A percentile compares a stretch with the other conserved stretches of the same genome.
Conservation (phyloP, 2,797 vertebrate genomes). For the Eulemur coronatus region DNA sequence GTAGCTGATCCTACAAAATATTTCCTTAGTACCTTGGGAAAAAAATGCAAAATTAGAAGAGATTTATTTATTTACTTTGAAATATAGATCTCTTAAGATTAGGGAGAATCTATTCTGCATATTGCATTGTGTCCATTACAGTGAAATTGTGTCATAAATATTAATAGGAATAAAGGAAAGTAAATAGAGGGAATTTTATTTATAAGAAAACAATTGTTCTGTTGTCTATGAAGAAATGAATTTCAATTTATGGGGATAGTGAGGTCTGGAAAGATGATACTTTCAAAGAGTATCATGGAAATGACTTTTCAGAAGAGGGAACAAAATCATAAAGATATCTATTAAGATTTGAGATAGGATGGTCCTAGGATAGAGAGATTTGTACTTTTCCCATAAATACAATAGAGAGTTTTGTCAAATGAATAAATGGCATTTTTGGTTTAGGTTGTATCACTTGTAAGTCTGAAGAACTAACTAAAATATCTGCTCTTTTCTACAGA, state of each 20-base stretch:
- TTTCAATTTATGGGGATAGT: background rate
- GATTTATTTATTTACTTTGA: slow-evolving; percentile 1
- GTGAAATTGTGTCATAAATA: slow-evolving; percentile 23
- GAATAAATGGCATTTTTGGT: background rate
- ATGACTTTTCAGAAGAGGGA: background rate
- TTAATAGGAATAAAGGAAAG: slow-evolving; percentile 37
- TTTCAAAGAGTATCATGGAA: background rate
- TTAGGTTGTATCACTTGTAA: background rate
- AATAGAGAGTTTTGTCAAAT: background rate
- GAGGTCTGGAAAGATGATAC: background rate
- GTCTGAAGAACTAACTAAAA: slow-evolving; percentile 52
- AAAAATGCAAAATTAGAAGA: background rate
- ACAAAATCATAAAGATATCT: slow-evolving; percentile 7
- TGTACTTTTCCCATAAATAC: background rate
- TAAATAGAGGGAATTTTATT: background rate
- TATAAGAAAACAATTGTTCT: background rate
- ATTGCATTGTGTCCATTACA: background rate
- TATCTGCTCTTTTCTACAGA: background rate
- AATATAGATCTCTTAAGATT: background rate
- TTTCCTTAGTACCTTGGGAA: background rate
- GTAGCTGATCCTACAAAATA: background rate
- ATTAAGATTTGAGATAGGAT: background rate
- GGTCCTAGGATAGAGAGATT: background rate
- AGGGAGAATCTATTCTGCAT: background rate
- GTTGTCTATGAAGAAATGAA: background rate